Evolutionary conservation across 1,140 invertebrate species (phyloP), one percentile per base, ranked within the genome.

Genomic region (Drosophila bipectinata): DNA sequence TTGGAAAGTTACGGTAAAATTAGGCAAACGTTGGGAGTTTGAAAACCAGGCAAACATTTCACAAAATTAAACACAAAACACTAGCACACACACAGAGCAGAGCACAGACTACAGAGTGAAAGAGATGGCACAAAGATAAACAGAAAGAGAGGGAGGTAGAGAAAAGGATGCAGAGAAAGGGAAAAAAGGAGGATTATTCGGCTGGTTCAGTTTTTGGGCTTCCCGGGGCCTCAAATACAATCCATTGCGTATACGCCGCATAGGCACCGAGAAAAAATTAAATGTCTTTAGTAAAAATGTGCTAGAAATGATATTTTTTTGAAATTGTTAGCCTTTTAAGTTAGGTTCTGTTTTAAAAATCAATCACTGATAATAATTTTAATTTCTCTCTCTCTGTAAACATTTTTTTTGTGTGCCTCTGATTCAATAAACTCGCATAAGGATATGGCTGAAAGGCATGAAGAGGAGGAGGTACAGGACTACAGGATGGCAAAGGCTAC

Each of bases 51-150:
- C 68, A 69, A 81, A 67, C 78, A 81, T 72, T 67, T 71, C 57
- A 61, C 67, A 81, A 77, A 66, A 82, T 82, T 82, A 73, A 82
- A 68, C 68, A 56, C 57, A 78, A 60, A 30, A 44, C 68, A 61
- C 59, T 47, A 44, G 41, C 37, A 4, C 32, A 58, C 39, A n/a
- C 32, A 10, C 26, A 53, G 21, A 10, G 10, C 14, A 15, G 41
- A 6, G 41, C 7, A 39, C 41, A 44, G 41, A 6, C 5, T 7
- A 32, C 3, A n/a, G 47, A 53, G 21, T 14, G 18, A 61, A 68
- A 48, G 54, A 51, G 62, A 45, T 34, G 24, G 49, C 21, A 37
- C 30, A 41, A 61, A 61, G 21, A 55, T 24, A 47, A 68, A 48
- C 51, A 54, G n/a, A 21, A 12, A 51, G 8, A 28, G n/a, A 51